These are phyloP conservation scores for Ptychobarbus kaznakovi DNA, from an alignment of 2,797 vertebrate species.

Conservation along the genomic window DNA sequence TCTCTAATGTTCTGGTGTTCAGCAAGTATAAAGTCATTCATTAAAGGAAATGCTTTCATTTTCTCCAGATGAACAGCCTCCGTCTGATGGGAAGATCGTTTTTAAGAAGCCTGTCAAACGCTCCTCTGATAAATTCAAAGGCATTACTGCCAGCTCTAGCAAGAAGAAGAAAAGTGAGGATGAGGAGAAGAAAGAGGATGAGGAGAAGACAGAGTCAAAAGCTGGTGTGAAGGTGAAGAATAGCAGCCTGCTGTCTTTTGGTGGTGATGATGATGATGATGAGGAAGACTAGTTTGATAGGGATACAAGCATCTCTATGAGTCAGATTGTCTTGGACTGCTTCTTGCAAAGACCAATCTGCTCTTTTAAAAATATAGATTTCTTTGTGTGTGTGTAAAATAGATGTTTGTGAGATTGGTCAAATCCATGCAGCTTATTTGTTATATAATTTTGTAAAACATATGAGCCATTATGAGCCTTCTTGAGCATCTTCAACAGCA, in stretches of 20 bases:
- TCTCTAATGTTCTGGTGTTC: not conserved
- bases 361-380: constrained; percentile 12
- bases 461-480: constrained; percentile 19
- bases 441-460: constrained; percentile 25
- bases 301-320: not conserved
- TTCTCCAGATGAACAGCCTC: constrained; percentile 79
- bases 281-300: constrained; percentile 67
- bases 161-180: constrained; percentile 83
- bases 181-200: constrained; percentile 64
- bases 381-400: constrained; percentile 15
- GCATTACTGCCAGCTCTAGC: constrained; percentile 90
- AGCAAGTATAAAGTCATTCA: not conserved
- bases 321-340: not conserved
- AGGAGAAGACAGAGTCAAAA: constrained; percentile 71
- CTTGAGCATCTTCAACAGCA: not conserved
- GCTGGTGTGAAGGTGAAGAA: constrained; percentile 90
- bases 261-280: constrained; percentile 86
- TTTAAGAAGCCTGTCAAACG: constrained; percentile 95
- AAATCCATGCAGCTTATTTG: constrained; percentile 31
- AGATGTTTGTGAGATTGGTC: constrained; percentile 30
- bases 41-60: constrained; percentile 14
- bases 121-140: constrained; percentile 85
- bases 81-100: constrained; percentile 88
- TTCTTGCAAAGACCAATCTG: not conserved
- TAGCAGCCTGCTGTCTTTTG: constrained; percentile 94